phyloP scores from a whole-genome alignment of 1,140 invertebrate genomes.

The Stegodyphus mimosarum region DNA sequence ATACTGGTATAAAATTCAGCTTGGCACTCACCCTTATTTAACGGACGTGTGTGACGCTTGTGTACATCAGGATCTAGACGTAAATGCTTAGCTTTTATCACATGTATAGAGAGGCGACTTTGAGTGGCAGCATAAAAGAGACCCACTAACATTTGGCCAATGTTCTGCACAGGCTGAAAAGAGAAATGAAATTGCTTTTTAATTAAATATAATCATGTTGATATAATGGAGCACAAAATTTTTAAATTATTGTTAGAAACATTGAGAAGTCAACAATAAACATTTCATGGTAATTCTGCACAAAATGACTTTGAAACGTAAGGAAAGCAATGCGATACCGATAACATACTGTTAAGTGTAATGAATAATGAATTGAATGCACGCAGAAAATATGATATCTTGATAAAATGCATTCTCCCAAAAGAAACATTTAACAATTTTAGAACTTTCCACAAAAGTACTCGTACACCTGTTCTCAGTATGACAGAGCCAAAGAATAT shows the following conservation, averaged over 20 bases:
- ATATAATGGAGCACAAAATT: no score
- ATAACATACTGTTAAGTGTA: no score
- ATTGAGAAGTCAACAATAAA: background rate
- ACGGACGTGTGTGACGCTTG: slow-evolving; percentile 18
- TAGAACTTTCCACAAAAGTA: no score
- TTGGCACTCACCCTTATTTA: slow-evolving; percentile 21
- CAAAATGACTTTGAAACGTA: no score
- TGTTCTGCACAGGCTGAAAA: slow-evolving; percentile 48
- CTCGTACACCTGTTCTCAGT: no score
- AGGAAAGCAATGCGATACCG: no score
- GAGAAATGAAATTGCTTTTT: background rate
- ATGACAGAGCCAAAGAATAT: no score
- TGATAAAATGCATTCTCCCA: no score
- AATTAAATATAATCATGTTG: no score
- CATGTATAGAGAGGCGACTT: slow-evolving; percentile 29
- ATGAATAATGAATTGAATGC: no score
- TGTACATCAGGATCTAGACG: slow-evolving; percentile 27
- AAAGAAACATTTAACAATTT: no score
- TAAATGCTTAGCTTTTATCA: slow-evolving; percentile 39
- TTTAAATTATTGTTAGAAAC: background rate
- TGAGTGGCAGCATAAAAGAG: slow-evolving; percentile 32
- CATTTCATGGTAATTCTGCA: background rate
- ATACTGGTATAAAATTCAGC: background rate
- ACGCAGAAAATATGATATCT: no score
- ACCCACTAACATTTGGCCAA: slow-evolving; percentile 45